Conservation (phyloP, 2,113 vertebrate genomes). For the Bungarus multicinctus region DNA sequence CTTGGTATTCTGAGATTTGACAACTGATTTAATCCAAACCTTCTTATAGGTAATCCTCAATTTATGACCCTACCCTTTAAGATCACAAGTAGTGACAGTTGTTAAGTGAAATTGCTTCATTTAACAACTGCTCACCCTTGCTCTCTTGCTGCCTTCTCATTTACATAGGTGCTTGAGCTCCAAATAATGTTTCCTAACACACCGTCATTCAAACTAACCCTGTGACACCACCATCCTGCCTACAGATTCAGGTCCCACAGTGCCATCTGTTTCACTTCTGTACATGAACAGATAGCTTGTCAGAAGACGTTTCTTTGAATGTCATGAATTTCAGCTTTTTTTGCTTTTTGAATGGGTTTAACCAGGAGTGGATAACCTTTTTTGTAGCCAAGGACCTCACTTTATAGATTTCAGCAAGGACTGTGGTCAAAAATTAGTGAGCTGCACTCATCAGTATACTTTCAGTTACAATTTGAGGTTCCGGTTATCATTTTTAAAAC, state of each 20-base stretch:
- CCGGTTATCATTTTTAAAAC: no score
- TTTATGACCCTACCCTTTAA: background rate
- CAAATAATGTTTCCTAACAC: background rate
- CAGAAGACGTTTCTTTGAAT: no score
- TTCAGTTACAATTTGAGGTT: no score
- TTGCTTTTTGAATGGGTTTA: background rate
- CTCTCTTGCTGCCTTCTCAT: background rate
- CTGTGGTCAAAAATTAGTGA: no score
- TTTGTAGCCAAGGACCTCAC: background rate
- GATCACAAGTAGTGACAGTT: background rate
- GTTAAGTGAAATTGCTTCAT: background rate
- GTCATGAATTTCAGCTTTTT: background rate
- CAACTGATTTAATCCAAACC: accelerated
- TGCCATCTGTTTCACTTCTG: background rate
- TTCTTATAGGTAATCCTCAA: background rate
- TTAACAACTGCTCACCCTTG: background rate
- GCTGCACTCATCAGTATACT: no score
- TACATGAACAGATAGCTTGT: background rate
- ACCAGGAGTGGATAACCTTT: background rate
- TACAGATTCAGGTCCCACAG: background rate
- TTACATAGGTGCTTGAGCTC: background rate
- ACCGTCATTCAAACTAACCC: background rate
- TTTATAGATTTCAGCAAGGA: no score
- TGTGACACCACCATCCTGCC: no score
- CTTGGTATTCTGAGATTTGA: background rate